Evolutionary conservation across 2,888 invertebrate species (phyloP).

Genomic region (Nemoura dubitans): DNA sequence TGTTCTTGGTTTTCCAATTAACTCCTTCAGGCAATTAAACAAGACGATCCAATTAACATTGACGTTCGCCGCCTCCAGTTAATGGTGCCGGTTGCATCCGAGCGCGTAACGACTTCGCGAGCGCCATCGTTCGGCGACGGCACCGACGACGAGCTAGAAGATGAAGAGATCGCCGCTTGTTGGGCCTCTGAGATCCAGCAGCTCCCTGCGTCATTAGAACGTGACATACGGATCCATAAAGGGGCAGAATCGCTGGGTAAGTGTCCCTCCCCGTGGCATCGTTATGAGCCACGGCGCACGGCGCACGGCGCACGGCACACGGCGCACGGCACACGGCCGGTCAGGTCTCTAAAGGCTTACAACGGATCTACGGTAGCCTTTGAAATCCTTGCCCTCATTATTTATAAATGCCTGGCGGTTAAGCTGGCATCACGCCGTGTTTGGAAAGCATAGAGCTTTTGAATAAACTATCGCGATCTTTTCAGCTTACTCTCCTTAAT

Average conservation of each 20-base stretch:
- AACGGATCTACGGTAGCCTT: not conserved
- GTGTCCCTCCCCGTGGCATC: slow-evolving; percentile 44
- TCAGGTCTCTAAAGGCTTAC: not conserved
- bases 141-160: slow-evolving; percentile 50
- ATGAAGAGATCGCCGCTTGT: slow-evolving; percentile 49
- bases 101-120: slow-evolving; percentile 54
- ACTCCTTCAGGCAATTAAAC: too few relatives aligned
- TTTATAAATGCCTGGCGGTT: not conserved
- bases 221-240: slow-evolving; percentile 65
- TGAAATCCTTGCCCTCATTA: slow-evolving; percentile 3
- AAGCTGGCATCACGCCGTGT: not conserved
- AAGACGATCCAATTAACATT: too few relatives aligned
- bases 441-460: not conserved
- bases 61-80: slow-evolving; percentile 49
- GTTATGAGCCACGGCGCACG: not conserved
- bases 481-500: not conserved
- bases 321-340: too few relatives aligned
- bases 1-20: too few relatives aligned
- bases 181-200: slow-evolving; percentile 50
- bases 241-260: slow-evolving; percentile 65
- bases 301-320: not conserved
- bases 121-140: slow-evolving; percentile 50
- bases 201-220: slow-evolving; percentile 65
- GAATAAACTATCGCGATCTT: not conserved
- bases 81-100: slow-evolving; percentile 56